Conservation (phyloP, 2,888 invertebrate genomes). For the Zygogramma bicolorata region DNA sequence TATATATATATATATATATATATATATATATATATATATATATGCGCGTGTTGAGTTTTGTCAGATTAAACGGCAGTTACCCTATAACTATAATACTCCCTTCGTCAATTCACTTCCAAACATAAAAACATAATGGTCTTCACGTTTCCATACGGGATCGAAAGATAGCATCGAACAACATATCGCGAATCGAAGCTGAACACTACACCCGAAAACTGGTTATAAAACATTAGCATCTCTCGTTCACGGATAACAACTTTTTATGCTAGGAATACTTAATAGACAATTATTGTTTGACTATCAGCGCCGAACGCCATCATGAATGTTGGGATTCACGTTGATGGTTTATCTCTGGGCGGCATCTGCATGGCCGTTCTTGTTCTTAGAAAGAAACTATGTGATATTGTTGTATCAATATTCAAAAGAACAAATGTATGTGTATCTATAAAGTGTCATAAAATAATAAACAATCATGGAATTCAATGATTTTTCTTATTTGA, state of each 20-base stretch:
- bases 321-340: not conserved
- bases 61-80: too few species aligned
- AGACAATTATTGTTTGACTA: constrained; percentile 46
- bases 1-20: too few species aligned
- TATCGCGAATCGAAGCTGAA: not conserved
- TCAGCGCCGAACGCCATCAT: constrained; percentile 27
- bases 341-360: not conserved
- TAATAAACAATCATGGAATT: too few species aligned
- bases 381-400: not conserved
- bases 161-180: not conserved
- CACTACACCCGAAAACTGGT: constrained; percentile 50
- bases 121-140: too few species aligned
- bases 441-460: too few species aligned
- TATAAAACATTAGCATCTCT: constrained; percentile 55
- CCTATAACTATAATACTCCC: too few species aligned
- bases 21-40: too few species aligned
- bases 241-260: constrained; percentile 61
- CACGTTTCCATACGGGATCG: not conserved
- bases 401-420: not conserved
- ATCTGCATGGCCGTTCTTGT: not conserved
- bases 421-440: too few species aligned
- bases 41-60: too few species aligned
- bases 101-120: too few species aligned
- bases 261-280: constrained; percentile 48
- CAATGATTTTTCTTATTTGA: too few species aligned